Conservation (phyloP, 2,113 vertebrate genomes). For the Petaurus breviceps region DNA sequence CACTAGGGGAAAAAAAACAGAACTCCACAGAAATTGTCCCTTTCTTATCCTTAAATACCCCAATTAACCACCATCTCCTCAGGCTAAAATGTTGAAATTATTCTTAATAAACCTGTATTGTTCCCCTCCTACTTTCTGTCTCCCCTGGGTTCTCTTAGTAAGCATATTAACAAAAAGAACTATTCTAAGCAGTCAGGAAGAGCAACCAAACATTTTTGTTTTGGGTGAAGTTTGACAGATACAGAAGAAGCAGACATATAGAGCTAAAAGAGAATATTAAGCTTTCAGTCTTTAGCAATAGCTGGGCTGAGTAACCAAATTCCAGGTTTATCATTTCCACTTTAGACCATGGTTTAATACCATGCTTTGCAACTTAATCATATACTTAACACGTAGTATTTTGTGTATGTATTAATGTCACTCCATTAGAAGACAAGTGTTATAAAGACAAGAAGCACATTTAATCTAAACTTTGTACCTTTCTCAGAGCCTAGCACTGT, state of each 20-base stretch:
- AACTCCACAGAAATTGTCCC: too few species aligned
- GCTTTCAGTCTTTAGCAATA: slow-evolving; percentile 13
- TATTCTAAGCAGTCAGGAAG: neutral
- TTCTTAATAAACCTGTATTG: neutral
- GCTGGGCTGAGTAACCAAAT: slow-evolving; percentile 17
- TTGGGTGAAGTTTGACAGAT: neutral
- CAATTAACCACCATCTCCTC: neutral
- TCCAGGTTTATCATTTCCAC: neutral
- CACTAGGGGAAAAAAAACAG: neutral
- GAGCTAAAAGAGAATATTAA: slow-evolving; percentile 25
- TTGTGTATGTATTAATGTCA: neutral
- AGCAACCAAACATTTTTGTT: neutral
- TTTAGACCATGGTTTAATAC: neutral
- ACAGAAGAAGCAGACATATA: neutral
- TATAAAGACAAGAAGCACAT: neutral
- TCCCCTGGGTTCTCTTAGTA: neutral
- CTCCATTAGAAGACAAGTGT: neutral
- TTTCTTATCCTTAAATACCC: neutral
- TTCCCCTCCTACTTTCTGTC: neutral
- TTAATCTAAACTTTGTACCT: neutral
- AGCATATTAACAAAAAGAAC: slow-evolving; percentile 5
- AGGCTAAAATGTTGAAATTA: neutral
- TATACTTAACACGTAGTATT: neutral
- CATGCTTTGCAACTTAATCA: neutral
- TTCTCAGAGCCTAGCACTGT: neutral